phyloP scores from a whole-genome alignment of 2,797 vertebrate species.

The Molossus alvarezi region DNA sequence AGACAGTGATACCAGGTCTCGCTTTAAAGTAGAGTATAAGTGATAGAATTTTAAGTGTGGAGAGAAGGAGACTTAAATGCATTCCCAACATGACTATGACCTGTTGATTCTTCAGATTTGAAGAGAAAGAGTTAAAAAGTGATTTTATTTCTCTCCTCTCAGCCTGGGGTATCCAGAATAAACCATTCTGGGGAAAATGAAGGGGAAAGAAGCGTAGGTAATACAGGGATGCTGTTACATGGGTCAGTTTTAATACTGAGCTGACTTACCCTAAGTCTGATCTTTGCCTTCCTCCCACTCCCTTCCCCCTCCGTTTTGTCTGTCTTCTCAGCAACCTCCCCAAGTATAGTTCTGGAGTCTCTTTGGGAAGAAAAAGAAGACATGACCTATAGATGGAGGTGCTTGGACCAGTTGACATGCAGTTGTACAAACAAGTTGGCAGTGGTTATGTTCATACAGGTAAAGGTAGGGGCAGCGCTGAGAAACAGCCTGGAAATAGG shows the following conservation, averaged over 20 bases:
- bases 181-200: background rate
- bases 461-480: background rate
- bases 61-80: conserved; percentile 9
- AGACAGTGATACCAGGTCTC: background rate
- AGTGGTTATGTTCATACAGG: background rate
- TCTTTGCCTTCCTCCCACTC: background rate
- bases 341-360: background rate
- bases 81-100: background rate
- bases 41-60: background rate
- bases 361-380: conserved; percentile 26
- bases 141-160: background rate
- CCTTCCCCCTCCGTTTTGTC: background rate
- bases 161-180: background rate
- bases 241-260: background rate
- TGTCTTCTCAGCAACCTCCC: background rate
- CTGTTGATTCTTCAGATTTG: conserved; percentile 37
- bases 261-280: background rate
- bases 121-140: conserved; percentile 44
- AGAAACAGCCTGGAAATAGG: background rate
- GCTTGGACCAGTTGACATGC: background rate
- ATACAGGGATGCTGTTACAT: background rate
- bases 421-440: background rate
- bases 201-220: background rate
- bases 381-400: background rate
- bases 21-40: conserved; percentile 3